Conservation (phyloP, 2,797 vertebrate species). For the Gymnodraco acuticeps region DNA sequence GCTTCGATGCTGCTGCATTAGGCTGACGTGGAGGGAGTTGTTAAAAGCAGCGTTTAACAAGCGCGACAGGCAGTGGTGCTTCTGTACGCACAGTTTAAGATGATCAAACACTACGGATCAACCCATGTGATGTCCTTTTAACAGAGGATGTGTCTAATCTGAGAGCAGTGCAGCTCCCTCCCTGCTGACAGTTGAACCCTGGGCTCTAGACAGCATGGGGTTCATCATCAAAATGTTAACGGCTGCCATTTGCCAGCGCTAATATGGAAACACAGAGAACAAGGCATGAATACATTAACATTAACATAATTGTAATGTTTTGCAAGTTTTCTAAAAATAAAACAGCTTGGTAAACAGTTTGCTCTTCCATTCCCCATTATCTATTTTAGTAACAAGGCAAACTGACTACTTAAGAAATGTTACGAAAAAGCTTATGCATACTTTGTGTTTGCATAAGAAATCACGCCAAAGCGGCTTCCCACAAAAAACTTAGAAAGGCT, state of each 20-base stretch:
- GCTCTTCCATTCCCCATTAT: neutral
- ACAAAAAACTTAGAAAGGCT: neutral
- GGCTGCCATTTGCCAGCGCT: constrained; percentile 8
- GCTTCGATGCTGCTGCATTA: constrained; percentile 3
- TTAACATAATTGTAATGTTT: constrained; percentile 9
- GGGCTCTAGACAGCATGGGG: constrained; percentile 22
- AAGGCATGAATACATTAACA: constrained; percentile 25
- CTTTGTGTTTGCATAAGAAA: no score
- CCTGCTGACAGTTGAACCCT: constrained; percentile 34
- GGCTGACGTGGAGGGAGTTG: neutral
- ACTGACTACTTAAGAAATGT: neutral
- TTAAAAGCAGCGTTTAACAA: neutral
- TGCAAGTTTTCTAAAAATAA: neutral
- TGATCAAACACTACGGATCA: constrained; percentile 23
- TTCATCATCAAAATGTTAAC: constrained; percentile 38
- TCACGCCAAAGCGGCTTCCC: neutral
- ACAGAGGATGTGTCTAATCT: constrained; percentile 10
- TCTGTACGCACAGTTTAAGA: constrained; percentile 11
- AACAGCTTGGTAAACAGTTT: neutral
- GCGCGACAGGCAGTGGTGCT: neutral
- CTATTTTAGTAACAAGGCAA: neutral
- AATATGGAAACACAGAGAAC: constrained; percentile 20
- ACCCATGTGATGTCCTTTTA: constrained; percentile 9
- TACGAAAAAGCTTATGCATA: neutral
- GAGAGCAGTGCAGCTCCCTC: constrained; percentile 16